Percentiles rank a stretch among this genome's conserved stretches.
Evolutionary conservation across 1,140 invertebrate species (phyloP).

Genomic region (Lycorma delicatula): DNA sequence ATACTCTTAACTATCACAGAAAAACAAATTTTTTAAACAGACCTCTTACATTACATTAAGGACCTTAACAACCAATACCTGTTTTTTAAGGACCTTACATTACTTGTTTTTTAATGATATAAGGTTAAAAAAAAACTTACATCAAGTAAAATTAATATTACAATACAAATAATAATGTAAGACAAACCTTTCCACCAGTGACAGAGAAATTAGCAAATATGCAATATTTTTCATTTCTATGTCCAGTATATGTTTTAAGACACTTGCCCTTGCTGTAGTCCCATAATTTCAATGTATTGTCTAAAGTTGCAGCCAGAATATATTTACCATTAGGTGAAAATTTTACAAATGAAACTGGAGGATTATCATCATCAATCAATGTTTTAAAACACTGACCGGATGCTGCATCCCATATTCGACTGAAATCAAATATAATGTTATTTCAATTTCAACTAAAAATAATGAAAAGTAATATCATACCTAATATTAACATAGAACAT

Average conservation of each 20-base stretch:
- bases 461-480: too few relatives aligned
- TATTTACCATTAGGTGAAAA: constrained; percentile 99
- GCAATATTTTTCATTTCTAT: constrained; percentile 99
- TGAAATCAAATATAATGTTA: constrained; percentile 41
- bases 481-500: too few relatives aligned
- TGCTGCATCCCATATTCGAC: constrained; percentile 99
- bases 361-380: constrained; percentile 92
- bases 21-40: too few relatives aligned
- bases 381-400: constrained; percentile 99
- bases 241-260: constrained; percentile 95
- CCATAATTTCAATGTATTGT: constrained; percentile 98
- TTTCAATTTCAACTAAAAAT: neutral
- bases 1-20: too few relatives aligned
- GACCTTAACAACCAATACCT: too few relatives aligned
- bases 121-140: too few relatives aligned
- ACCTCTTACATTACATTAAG: too few relatives aligned
- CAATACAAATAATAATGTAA: neutral
- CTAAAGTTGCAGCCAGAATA: constrained; percentile 93
- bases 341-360: constrained; percentile 99
- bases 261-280: constrained; percentile 98
- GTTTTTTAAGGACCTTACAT: too few relatives aligned
- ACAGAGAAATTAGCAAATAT: constrained; percentile 99
- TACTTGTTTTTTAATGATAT: too few relatives aligned
- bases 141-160: constrained; percentile 1
- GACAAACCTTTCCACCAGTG: constrained; percentile 91